These are phyloP conservation scores for Dusona sp. DNA, from an alignment of 2,888 invertebrate species.

Conservation along the genomic window DNA sequence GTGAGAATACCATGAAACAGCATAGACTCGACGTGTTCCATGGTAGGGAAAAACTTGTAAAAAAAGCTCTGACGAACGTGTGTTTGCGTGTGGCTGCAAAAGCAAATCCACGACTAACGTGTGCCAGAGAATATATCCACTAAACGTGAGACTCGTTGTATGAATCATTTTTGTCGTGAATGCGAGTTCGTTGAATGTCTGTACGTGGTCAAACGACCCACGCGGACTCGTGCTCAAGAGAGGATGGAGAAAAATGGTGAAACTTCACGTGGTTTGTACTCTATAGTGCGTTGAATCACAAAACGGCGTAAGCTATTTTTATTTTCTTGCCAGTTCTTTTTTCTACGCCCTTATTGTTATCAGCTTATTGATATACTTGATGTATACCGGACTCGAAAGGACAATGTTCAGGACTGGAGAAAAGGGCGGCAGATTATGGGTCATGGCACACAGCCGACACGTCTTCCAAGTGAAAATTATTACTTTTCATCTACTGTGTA, in stretches of 20 bases:
- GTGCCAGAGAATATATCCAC: constrained; percentile 35
- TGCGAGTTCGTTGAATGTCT: constrained; percentile 26
- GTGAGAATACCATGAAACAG: constrained; percentile 12
- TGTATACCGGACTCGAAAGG: constrained; percentile 4
- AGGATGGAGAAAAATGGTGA: constrained; percentile 20
- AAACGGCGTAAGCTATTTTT: background rate
- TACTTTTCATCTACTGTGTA: constrained; percentile 80
- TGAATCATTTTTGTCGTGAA: constrained; percentile 37
- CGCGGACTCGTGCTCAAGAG: constrained; percentile 11
- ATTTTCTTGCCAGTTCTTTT: background rate
- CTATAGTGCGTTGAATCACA: background rate
- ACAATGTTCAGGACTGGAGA: constrained; percentile 46
- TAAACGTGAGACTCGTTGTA: constrained; percentile 16
- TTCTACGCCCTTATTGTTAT: background rate
- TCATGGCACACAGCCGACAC: constrained; percentile 74
- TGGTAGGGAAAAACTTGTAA: constrained; percentile 43
- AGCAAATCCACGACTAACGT: constrained; percentile 17
- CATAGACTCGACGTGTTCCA: constrained; percentile 27
- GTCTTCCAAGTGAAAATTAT: constrained; percentile 80
- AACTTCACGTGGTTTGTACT: background rate
- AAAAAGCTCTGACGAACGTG: constrained; percentile 9
- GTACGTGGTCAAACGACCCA: constrained; percentile 31
- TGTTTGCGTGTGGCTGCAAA: constrained; percentile 12
- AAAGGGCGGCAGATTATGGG: constrained; percentile 74
- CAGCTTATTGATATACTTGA: background rate